Evolutionary conservation across 1,140 invertebrate species (phyloP).

Genomic region (Trachymyrmex septentrionalis): DNA sequence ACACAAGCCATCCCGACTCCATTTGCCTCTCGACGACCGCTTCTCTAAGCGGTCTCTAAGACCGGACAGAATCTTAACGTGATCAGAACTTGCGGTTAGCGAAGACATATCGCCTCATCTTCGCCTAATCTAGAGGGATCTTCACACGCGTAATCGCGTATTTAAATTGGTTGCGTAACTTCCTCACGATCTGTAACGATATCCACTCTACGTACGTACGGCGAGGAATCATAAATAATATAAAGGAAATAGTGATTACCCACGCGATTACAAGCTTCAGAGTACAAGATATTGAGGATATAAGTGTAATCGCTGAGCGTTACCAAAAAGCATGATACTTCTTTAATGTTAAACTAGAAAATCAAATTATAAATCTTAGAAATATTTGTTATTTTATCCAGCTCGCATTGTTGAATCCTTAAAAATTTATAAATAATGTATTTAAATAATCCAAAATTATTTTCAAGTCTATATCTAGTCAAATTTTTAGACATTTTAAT

Average conservation of each 20-base stretch:
- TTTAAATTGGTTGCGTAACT: not conserved
- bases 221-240: slow-evolving; percentile 8
- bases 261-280: not conserved
- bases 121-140: not conserved
- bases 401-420: too few relatives aligned
- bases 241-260: not conserved
- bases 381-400: too few relatives aligned
- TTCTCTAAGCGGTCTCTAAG: slow-evolving; percentile 30
- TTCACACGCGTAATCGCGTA: not conserved
- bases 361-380: not conserved
- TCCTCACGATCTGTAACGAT: slow-evolving; percentile 11
- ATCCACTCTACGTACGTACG: not conserved
- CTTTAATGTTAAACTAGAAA: not conserved
- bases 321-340: not conserved
- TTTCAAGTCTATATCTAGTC: too few relatives aligned
- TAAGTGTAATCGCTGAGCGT: not conserved
- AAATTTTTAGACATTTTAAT: too few relatives aligned
- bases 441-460: too few relatives aligned
- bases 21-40: not conserved
- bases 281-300: not conserved
- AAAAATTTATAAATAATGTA: too few relatives aligned
- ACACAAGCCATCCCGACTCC: slow-evolving; percentile 24
- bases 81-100: not conserved
- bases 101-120: not conserved
- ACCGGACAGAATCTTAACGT: not conserved